Base-by-base conservation (phyloP, 2,113 vertebrate genomes). In the Catharus minimus region DNA sequence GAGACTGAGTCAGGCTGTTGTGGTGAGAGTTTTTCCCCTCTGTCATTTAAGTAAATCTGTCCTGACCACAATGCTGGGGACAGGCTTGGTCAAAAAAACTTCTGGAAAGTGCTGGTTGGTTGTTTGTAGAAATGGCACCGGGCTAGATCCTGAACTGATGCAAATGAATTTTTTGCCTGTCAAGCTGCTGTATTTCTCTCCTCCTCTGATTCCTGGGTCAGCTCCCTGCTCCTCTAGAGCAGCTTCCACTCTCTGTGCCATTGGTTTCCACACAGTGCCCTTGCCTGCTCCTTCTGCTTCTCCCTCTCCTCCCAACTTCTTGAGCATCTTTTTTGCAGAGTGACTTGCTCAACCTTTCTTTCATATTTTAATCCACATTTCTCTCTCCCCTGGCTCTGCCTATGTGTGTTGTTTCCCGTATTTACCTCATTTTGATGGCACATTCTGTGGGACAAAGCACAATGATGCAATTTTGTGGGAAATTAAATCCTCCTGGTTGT, bases 351-450 rank as follows among this genome's bases (percentile, higher is more conserved):
- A 60, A 13, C 30, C 21, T 82, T 38, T 0, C 0, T 36, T 58
- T 33, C 24, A 4, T 46, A 11, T 47, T 78, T 91, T 57, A 61
- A 50, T 60, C 20, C 32, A 41, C 1, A 2, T 39, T 0, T 3
- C 30, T 32, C 44, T 69, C n/a, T 57, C 33, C 47, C 38, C 24
- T 58, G 36, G 11, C 56, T 68, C 77, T 68, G 21, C 62, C 49
- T 53, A 0, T 61, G 19, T 26, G 32, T 53, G 38, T 16, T 1
- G 3, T 30, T 77, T 53, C 33, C n/a, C 0, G 0, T 62, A 32
- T 86, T 86, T 85, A 58, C 72, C 52, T 78, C 2, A 7, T 18
- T 76, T 43, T n/a, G 33, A 53, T 55, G 41, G 66, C n/a, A 6
- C 1, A 0, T 69, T 88, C 83, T 69, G 68, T 0, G 1, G 41